phyloP scores from a whole-genome alignment of 2,888 invertebrate genomes.

The Lepidochitona cinerea region DNA sequence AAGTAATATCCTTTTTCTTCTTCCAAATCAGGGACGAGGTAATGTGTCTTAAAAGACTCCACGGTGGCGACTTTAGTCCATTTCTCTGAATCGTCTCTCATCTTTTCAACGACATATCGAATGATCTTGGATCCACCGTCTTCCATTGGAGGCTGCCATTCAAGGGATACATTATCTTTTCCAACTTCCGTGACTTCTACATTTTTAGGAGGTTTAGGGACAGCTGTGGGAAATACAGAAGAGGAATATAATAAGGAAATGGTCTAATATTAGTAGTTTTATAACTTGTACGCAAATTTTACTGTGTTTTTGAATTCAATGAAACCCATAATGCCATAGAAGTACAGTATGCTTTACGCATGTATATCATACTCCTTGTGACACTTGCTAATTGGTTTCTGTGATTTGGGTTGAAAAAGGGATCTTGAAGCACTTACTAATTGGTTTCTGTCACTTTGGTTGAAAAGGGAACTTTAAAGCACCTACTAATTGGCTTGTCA shows the following conservation, averaged over 20 bases:
- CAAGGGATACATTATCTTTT: constrained; percentile 48
- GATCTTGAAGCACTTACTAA: too few relatives aligned
- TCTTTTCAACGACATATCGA: constrained; percentile 56
- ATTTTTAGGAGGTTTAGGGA: constrained; percentile 53
- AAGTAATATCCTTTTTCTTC: constrained; percentile 65
- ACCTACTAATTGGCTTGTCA: too few relatives aligned
- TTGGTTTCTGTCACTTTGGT: too few relatives aligned
- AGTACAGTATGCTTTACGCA: too few relatives aligned
- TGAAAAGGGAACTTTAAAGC: too few relatives aligned
- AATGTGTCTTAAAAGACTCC: constrained; percentile 46
- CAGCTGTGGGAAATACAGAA: constrained; percentile 39
- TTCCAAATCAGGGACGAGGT: constrained; percentile 44
- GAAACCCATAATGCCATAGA: too few relatives aligned
- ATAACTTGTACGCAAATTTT: too few relatives aligned
- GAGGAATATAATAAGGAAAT: too few relatives aligned
- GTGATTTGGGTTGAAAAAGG: too few relatives aligned
- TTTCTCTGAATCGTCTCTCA: constrained; percentile 43
- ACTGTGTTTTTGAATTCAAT: too few relatives aligned
- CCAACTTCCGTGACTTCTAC: constrained; percentile 44
- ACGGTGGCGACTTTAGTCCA: constrained; percentile 51
- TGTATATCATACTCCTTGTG: too few relatives aligned
- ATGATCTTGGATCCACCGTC: constrained; percentile 63
- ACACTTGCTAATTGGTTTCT: constrained; percentile 28
- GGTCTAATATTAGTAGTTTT: too few relatives aligned
- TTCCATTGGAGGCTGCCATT: constrained; percentile 69